Conservation (phyloP, 2,113 vertebrate species). For the Mionectes macconnelli region DNA sequence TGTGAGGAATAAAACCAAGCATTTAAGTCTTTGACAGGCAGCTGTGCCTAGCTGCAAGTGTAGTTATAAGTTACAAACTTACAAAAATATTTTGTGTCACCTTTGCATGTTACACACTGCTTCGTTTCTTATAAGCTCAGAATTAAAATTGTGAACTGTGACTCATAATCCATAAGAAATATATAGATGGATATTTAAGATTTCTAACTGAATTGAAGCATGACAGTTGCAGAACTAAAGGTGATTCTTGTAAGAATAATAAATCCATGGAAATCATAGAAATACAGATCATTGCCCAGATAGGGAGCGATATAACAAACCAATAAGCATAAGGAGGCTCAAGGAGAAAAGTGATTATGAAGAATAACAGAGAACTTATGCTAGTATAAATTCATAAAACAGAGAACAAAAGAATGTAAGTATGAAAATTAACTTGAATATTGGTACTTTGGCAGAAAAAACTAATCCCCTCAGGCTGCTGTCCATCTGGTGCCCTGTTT, state of each 20-base stretch:
- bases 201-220: not conserved
- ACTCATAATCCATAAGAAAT: not conserved
- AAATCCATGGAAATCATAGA: not conserved
- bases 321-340: not conserved
- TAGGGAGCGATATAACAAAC: not conserved
- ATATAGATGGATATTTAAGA: not conserved
- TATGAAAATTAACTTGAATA: not conserved
- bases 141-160: not conserved
- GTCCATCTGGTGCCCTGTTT: slow-evolving; percentile 22
- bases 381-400: not conserved
- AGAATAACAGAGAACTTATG: not conserved
- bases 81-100: not conserved
- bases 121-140: not conserved
- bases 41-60: not conserved
- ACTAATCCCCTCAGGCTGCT: not conserved
- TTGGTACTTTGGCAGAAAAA: not conserved
- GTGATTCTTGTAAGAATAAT: not conserved
- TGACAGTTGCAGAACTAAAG: not conserved
- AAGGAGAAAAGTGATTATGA: not conserved
- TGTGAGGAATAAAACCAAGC: not conserved
- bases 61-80: not conserved
- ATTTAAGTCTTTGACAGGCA: not conserved
- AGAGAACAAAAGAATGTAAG: not conserved
- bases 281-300: not conserved
- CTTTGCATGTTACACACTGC: not conserved